Percentiles rank a stretch among this genome's conserved stretches.
Conservation (phyloP, 2,888 invertebrate genomes). For the Cheilosia variabilis region DNA sequence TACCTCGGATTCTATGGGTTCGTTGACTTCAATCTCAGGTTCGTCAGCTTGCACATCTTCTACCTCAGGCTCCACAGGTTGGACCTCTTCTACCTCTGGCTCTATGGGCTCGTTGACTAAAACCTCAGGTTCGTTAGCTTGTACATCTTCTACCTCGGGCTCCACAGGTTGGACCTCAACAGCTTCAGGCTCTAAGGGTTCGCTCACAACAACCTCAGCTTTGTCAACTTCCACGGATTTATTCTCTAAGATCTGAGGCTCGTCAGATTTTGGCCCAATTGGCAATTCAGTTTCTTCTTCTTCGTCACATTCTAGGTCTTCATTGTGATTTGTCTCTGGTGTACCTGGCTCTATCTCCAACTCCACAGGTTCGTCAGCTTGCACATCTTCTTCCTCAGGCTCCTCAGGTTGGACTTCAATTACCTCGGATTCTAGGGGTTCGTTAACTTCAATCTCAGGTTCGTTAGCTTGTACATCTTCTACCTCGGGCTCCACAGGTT, state of each 20-base stretch:
- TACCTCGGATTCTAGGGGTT: background rate
- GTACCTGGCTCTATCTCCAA: background rate
- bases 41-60: background rate
- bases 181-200: too few species aligned
- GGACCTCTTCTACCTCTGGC: too few species aligned
- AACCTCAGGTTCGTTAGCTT: too few species aligned
- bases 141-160: too few species aligned
- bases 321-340: too few species aligned
- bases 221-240: too few species aligned
- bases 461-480: background rate
- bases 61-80: too few species aligned
- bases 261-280: background rate
- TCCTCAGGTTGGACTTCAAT: background rate
- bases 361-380: background rate
- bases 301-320: too few species aligned
- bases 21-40: background rate
- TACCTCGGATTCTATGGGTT: background rate
- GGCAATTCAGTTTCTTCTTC: background rate
- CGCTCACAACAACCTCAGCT: too few species aligned
- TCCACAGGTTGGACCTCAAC: too few species aligned
- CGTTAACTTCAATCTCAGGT: background rate
- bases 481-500: background rate
- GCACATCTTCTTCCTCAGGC: background rate
- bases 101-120: too few species aligned
- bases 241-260: too few species aligned